Base-by-base conservation (phyloP, 2,888 invertebrate genomes). In the Sarcophaga rosellei region DNA sequence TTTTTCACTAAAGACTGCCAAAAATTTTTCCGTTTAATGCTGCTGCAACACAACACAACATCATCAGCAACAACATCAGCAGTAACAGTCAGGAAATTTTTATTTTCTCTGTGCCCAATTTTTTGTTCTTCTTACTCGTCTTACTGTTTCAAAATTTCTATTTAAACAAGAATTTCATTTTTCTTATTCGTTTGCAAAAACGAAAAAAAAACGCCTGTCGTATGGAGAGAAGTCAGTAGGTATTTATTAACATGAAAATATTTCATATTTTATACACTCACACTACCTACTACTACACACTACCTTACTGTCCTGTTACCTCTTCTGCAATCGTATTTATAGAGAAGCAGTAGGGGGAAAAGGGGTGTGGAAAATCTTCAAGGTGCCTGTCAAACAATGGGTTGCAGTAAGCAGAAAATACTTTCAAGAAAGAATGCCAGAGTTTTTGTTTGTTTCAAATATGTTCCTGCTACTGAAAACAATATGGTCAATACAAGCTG, bases 201-300 rank as follows among this genome's bases (percentile, higher is more conserved):
- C 8, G 8, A 35, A 35, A 35, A 35, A 35, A 35, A 25, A 25
- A 25, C 2, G 10, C 0, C 10, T 76, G 70, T 81, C 76, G 70
- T 76, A 76, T 70, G 45, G 59, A 65, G 66, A 77, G 10, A 53
- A 11, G 11, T 15, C 74, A 53, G 72, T 75, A 62, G 66, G 75
- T 82, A 86, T 86, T 82, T 86, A 79, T 79, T 86, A 82, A 86
- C 82, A 86, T 79, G 79, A 80, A 82, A 85, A 79, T 86, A 82
- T 82, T 79, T 86, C 68, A 76, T 78, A 78, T 85, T 85, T 82
- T 76, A 73, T 82, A 73, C 79, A 63, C 70, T 72, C 61, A 47
- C 59, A 76, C 47, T 25, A 17, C 8, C 35, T 2, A 8, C 25
- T 53, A 23, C 47, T n/a, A n/a, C n/a, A n/a, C 35, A 62, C n/a